phyloP scores from a whole-genome alignment of 1,140 invertebrate species.

The Leptopilina clavipes region DNA sequence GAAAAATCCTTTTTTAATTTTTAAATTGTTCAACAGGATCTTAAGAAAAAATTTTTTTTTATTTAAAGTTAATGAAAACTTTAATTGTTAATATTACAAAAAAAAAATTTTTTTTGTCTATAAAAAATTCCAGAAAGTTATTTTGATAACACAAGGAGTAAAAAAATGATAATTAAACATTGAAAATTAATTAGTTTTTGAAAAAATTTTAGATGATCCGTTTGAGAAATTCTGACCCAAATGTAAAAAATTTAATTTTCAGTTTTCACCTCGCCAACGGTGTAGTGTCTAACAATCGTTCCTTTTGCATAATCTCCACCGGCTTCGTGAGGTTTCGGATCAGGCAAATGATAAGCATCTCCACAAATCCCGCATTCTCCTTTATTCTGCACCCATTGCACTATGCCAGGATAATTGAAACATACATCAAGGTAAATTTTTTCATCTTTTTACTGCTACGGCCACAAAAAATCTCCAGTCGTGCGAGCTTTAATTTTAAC shows the following conservation, averaged over 20 bases:
- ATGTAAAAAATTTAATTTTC: neutral
- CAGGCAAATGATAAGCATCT: slow-evolving; percentile 83
- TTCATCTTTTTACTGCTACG: slow-evolving; percentile 16
- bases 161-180: no score
- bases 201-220: no score
- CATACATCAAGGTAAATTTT: slow-evolving; percentile 10
- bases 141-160: no score
- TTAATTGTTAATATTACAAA: no score
- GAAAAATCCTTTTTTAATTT: no score
- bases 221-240: no score
- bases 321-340: slow-evolving; percentile 89
- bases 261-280: slow-evolving; percentile 83
- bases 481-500: neutral
- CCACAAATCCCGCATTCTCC: slow-evolving; percentile 93
- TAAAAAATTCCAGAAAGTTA: no score
- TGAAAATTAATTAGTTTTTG: no score
- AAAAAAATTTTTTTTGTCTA: no score
- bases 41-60: no score
- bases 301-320: slow-evolving; percentile 91
- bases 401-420: slow-evolving; percentile 69
- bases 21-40: no score
- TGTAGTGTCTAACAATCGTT: slow-evolving; percentile 87
- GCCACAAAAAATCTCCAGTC: neutral
- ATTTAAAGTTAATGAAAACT: no score
- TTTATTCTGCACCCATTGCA: slow-evolving; percentile 89